Conservation (phyloP, 2,797 vertebrate genomes). For the Philypnodon macrostomus region DNA sequence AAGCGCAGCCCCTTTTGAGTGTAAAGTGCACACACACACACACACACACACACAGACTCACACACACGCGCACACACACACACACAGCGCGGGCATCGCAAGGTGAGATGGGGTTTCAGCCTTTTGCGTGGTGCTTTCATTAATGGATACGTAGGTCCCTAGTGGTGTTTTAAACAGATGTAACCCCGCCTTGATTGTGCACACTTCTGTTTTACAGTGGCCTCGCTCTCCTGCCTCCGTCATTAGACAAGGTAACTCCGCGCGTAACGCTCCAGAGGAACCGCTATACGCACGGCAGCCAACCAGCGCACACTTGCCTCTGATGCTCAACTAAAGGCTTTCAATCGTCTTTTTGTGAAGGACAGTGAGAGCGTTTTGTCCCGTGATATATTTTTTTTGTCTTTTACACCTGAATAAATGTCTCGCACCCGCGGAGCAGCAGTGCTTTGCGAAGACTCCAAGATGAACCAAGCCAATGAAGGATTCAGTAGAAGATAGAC, state of each 20-base stretch:
- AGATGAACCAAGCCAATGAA: conserved; percentile 47
- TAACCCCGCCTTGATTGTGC: conserved; percentile 70
- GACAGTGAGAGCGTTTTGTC: not conserved
- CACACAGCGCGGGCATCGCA: not conserved
- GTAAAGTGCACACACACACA: not conserved
- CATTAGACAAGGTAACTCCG: conserved; percentile 60
- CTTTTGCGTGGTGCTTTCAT: conserved; percentile 1
- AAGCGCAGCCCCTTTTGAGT: not conserved
- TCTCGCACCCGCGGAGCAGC: conserved; percentile 27
- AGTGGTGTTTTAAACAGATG: conserved; percentile 39
- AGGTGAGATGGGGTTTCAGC: conserved; percentile 8
- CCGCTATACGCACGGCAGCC: conserved; percentile 31
- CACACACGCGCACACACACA: no score
- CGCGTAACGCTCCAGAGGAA: conserved; percentile 61
- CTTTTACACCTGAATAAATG: conserved; percentile 30
- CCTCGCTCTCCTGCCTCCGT: conserved; percentile 39
- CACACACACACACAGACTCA: no score
- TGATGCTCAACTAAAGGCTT: conserved; percentile 9
- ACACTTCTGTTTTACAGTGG: conserved; percentile 41
- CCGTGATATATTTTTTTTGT: not conserved
- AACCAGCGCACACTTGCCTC: conserved; percentile 5
- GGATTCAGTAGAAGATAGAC: conserved; percentile 41
- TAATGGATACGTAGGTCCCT: conserved; percentile 31
- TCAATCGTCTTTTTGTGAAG: not conserved
- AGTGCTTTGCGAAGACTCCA: conserved; percentile 35